A percentile compares a stretch with the other conserved stretches of the same genome.
Conservation (phyloP, 2,797 vertebrate species). For the Anomalospiza imberbis region DNA sequence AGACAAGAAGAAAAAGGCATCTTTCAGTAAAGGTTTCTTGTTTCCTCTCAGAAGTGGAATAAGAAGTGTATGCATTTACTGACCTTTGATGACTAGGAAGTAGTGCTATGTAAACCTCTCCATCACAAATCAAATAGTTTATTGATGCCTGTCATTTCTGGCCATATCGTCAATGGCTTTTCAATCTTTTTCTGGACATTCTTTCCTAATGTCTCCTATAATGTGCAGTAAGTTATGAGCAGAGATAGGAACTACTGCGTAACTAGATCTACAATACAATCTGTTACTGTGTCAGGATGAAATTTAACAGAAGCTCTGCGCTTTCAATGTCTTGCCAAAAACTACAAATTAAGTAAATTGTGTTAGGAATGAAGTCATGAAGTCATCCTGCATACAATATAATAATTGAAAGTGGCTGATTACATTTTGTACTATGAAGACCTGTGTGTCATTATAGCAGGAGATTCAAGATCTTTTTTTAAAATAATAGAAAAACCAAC, state of each 20-base stretch:
- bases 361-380: constrained; percentile 23
- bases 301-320: constrained; percentile 11
- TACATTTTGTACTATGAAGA: background rate
- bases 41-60: background rate
- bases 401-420: background rate
- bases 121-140: background rate
- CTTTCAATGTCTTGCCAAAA: background rate
- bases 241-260: background rate
- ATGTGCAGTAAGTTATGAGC: background rate
- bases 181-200: background rate
- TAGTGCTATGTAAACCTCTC: background rate
- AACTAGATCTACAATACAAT: background rate
- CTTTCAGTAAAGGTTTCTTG: background rate
- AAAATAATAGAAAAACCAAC: background rate
- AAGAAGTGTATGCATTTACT: background rate
- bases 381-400: background rate
- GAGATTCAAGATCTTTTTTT: background rate
- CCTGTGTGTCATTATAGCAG: background rate
- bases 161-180: background rate
- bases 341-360: constrained; percentile 3
- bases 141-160: background rate
- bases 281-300: background rate
- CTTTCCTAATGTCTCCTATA: background rate
- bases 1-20: background rate
- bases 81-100: background rate